A percentile compares a stretch with the other conserved stretches of the same genome.
These are phyloP conservation scores for Aphis craccivora DNA, from an alignment of 1,140 invertebrate species.

Conservation along the genomic window DNA sequence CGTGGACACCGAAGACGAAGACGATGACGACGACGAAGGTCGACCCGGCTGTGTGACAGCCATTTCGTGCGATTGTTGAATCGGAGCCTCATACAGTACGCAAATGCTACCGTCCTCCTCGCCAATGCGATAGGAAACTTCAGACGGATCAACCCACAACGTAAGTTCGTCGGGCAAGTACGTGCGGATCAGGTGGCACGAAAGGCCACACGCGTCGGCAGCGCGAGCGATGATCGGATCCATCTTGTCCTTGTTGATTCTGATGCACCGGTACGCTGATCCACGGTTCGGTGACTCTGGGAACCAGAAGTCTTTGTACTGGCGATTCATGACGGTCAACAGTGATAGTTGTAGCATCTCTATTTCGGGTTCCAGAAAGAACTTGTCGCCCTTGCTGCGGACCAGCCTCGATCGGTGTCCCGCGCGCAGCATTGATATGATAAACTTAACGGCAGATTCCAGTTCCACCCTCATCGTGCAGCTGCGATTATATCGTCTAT, in stretches of 20 bases:
- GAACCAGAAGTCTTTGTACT: conserved; percentile 98
- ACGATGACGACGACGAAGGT: neutral
- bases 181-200: conserved; percentile 89
- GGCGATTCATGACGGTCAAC: conserved; percentile 92
- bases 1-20: neutral
- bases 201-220: conserved; percentile 88
- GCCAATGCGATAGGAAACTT: conserved; percentile 91
- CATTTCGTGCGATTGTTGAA: neutral
- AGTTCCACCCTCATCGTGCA: conserved; percentile 20
- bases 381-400: conserved; percentile 5
- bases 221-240: conserved; percentile 83
- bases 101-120: conserved; percentile 74
- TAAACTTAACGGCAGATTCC: conserved; percentile 39
- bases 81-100: conserved; percentile 23
- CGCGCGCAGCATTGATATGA: conserved; percentile 39
- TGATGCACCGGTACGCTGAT: conserved; percentile 93
- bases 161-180: conserved; percentile 92
- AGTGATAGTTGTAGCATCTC: conserved; percentile 65
- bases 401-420: conserved; percentile 12
- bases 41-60: neutral
- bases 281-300: conserved; percentile 94
- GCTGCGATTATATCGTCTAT: neutral
- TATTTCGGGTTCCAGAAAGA: conserved; percentile 37
- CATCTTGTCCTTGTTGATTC: conserved; percentile 84
- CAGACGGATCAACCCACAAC: conserved; percentile 97